Conservation (phyloP, 37 sponge, comb jelly and placozoan species). For the Ephydatia muelleri region DNA sequence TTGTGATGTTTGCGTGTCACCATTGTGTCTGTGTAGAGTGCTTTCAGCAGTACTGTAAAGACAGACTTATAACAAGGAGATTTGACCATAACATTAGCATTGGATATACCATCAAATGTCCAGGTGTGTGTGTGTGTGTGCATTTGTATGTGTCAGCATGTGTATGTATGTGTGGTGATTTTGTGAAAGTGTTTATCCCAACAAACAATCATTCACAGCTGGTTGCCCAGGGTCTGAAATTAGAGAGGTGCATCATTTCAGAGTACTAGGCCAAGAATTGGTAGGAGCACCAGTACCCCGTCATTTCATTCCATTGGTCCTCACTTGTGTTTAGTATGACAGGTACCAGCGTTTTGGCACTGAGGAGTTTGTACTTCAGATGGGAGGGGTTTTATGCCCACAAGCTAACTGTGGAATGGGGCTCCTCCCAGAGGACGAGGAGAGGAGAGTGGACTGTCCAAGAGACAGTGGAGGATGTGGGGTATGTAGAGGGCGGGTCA, state of each 20-base stretch:
- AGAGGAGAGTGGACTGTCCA: conserved; percentile 66
- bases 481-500: neutral
- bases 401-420: conserved; percentile 68
- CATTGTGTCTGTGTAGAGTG: conserved; percentile 85
- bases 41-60: conserved; percentile 66
- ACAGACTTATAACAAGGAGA: conserved; percentile 53
- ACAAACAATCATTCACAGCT: too few relatives aligned
- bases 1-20: conserved; percentile 67
- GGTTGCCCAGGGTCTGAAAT: conserved; percentile 64
- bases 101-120: conserved; percentile 87
- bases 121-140: conserved; percentile 41
- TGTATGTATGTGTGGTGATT: too few relatives aligned
- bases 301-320: neutral
- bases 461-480: conserved; percentile 29
- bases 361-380: conserved; percentile 79
- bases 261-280: conserved; percentile 50
- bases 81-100: conserved; percentile 57
- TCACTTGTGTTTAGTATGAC: conserved; percentile 56
- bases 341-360: conserved; percentile 84
- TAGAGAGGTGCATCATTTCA: conserved; percentile 73
- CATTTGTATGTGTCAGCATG: neutral
- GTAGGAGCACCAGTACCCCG: conserved; percentile 9
- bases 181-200: too few relatives aligned
- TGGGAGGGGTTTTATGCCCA: conserved; percentile 92
- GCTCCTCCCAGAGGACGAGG: conserved; percentile 61